These are phyloP conservation scores for Amphilophus citrinellus DNA, from an alignment of 2,113 vertebrate genomes.

Conservation along the genomic window DNA sequence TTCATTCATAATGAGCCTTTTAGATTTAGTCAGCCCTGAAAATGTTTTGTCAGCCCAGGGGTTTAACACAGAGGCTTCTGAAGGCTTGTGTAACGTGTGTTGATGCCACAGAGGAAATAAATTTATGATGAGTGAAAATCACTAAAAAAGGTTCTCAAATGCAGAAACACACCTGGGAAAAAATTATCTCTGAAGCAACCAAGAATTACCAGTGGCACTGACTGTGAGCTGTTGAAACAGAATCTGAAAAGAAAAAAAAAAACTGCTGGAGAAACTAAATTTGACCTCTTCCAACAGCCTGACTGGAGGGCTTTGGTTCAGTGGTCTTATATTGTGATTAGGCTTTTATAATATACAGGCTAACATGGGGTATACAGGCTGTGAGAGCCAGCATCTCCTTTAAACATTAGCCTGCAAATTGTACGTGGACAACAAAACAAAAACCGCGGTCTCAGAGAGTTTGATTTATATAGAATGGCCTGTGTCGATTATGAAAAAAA, in stretches of 20 bases:
- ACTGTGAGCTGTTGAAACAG: background rate
- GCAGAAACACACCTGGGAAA: background rate
- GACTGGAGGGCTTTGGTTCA: background rate
- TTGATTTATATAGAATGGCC: too few species aligned
- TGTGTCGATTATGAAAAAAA: too few species aligned
- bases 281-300: background rate
- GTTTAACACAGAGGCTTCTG: background rate
- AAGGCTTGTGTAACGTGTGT: background rate
- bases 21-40: background rate
- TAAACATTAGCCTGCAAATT: background rate
- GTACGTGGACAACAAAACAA: background rate
- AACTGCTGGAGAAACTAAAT: background rate
- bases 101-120: background rate
- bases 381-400: background rate
- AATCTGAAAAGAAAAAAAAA: background rate
- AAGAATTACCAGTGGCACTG: background rate
- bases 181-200: background rate
- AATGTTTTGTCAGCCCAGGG: background rate
- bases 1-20: background rate
- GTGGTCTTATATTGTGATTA: background rate
- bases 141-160: conserved; percentile 3
- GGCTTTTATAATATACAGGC: background rate
- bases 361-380: background rate
- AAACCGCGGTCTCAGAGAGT: too few species aligned
- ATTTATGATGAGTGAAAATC: conserved; percentile 15